Base-by-base conservation (phyloP, 2,113 vertebrate genomes). In the Mirounga angustirostris region DNA sequence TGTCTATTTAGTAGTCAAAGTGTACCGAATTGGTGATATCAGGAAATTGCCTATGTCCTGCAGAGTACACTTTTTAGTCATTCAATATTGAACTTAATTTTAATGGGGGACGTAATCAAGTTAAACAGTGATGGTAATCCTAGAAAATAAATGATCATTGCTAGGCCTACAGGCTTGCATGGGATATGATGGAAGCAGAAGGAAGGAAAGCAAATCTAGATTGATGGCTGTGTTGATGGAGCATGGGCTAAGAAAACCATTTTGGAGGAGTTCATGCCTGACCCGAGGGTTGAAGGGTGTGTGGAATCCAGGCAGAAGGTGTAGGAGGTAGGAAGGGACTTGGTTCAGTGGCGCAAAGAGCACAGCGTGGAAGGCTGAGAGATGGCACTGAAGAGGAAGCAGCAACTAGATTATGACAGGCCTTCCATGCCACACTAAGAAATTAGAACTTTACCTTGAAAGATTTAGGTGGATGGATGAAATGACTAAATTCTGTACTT, bases 191-290 rank as follows among this genome's bases (percentile, higher is more conserved):
- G 33, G 43, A 65, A 40, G 16, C 7, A 52, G 22, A 18, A 67
- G 40, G 19, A 36, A 21, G 46, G 21, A 81, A 13, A 52, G 21
- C 15, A 63, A 28, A 82, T 59, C 30, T 82, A 59, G n/a, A 56
- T 1, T 30, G 21, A 79, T 7, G 9, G 12, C 0, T 56, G 2
- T 36, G 6, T 24, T n/a, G 16, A 6, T 26, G 30, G 59, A 79
- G 46, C 7, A 21, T 1, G 7, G 16, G 13, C n/a, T 74, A 43
- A 61, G 4, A 21, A 46, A 84, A 33, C 4, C 7, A 16, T 73
- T 19, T 33, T 14, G 61, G 28, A 65, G 16, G 65, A 52, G 3
- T 33, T 61, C 28, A 52, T 59, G 40, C 15, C 11, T 59, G 26
- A 69, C 50, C 11, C 0, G 0, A 30, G 36, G 11, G 9, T n/a